A percentile compares a stretch with the other conserved stretches of the same genome.
These are phyloP conservation scores for mouse (Mus musculus) DNA, from an alignment of 2,113 vertebrate species.

Conservation along the genomic window DNA sequence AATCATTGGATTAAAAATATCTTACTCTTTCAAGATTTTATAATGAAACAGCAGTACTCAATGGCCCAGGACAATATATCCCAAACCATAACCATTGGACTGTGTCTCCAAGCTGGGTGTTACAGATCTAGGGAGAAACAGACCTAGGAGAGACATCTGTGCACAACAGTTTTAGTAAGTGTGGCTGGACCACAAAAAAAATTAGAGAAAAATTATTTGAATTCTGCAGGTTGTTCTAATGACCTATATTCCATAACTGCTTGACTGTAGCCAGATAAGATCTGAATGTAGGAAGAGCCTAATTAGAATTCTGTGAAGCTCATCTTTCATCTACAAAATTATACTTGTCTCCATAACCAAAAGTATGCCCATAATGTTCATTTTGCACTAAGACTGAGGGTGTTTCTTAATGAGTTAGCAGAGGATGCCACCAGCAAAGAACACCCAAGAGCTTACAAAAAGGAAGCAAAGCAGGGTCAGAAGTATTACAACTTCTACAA, in stretches of 20 bases:
- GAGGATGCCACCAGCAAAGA: not conserved
- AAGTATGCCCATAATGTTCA: not conserved
- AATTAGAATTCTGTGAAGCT: slow-evolving; percentile 2
- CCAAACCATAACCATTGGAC: not conserved
- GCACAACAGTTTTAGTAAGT: not conserved
- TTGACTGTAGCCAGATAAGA: not conserved
- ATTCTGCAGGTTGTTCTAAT: not conserved
- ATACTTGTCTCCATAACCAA: not conserved
- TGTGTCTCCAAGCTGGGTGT: not conserved
- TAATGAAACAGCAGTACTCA: not conserved
- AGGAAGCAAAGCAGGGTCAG: not conserved
- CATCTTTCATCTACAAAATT: slow-evolving; percentile 28
- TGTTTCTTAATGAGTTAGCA: not conserved
- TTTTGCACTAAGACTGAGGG: not conserved
- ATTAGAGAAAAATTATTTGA: not conserved
- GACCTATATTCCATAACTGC: not conserved
- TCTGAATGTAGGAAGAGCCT: not conserved
- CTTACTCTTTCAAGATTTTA: slow-evolving; percentile 1
- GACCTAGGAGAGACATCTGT: not conserved
- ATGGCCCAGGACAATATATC: not conserved
- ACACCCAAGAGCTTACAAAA: not conserved
- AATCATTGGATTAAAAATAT: not conserved
- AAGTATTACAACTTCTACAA: not conserved
- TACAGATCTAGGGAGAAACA: not conserved
- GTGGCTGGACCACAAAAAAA: not conserved